Base-by-base conservation (phyloP, 2,888 invertebrate genomes). In the Agrochola litura region DNA sequence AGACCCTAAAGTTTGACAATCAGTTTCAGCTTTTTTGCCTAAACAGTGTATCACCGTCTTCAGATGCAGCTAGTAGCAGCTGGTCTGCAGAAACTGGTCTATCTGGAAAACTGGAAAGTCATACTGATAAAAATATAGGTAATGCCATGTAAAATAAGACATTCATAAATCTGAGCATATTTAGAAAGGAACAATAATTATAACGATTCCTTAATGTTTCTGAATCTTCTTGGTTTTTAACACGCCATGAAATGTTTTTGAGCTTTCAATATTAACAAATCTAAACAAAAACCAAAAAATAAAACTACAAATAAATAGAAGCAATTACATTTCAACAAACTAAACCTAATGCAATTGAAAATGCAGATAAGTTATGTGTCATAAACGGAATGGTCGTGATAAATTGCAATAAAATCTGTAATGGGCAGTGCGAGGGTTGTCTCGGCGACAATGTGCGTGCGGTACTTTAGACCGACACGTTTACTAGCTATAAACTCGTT, bases 371-470 rank as follows among this genome's bases (percentile, higher is more conserved):
- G 85, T 88, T 86, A 87, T 84, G 81, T 83, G 69, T 82, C 85
- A 81, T 90, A 90, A 91, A 90, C 73, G 69, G 81, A 78, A 86
- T 82, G 83, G 83, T 80, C 79, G 85, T 84, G 84, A 89, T 84
- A 89, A 89, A 87, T 81, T 83, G 87, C 77, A 88, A 90, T 91
- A 90, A 91, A 90, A 88, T 73, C 66, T 65, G 72, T 88, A 81
- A 88, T 85, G 82, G 85, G 73, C 77, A 75, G 49, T 68, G 66
- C 61, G 78, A 83, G 85, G 81, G 86, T 79, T 88, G 82, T 87
- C 83, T 75, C 67, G 73, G 37, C 73, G 84, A 86, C 87, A 85
- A 82, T 83, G 81, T 86, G 85, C 73, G 83, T 81, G 82, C 66
- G 85, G 80, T 66, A 87, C 86, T 88, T 81, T 41, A 77, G 79